Percentiles rank a stretch among this genome's conserved stretches.
phyloP scores from a whole-genome alignment of 2,888 invertebrate genomes.

The Hemicrepidius hirtus region DNA sequence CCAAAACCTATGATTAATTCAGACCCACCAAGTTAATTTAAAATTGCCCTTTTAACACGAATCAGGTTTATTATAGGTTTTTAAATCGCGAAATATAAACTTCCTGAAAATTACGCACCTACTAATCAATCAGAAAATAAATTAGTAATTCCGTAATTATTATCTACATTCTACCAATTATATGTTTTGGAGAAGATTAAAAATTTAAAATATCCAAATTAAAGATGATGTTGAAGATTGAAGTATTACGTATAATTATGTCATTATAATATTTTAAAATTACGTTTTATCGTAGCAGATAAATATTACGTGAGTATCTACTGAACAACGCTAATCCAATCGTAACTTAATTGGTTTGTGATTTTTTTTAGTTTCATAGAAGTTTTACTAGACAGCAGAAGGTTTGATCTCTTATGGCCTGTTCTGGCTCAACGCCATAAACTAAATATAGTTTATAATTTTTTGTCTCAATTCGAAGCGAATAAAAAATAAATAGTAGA shows the following conservation, averaged over 20 bases:
- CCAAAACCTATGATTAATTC: neutral
- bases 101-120: neutral
- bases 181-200: neutral
- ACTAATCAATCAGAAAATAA: neutral
- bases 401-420: too few species aligned
- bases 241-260: neutral
- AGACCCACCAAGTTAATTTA: neutral
- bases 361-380: neutral
- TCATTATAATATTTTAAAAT: slow-evolving; percentile 1
- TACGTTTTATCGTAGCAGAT: neutral
- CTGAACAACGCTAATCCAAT: neutral
- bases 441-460: too few species aligned
- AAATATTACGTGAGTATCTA: neutral
- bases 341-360: neutral
- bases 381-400: too few species aligned
- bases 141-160: neutral
- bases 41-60: neutral
- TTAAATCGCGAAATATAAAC: neutral
- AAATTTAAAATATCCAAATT: too few species aligned
- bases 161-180: neutral
- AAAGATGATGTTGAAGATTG: neutral
- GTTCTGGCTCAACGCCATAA: too few species aligned
- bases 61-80: neutral
- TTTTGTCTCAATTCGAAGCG: too few species aligned
- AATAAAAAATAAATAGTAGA: too few species aligned